Evolutionary conservation across 92 coral and sea anemone genomes (phyloP), one percentile per base, ranked within the genome.

Genomic region (Chrysogorgia sp.): DNA sequence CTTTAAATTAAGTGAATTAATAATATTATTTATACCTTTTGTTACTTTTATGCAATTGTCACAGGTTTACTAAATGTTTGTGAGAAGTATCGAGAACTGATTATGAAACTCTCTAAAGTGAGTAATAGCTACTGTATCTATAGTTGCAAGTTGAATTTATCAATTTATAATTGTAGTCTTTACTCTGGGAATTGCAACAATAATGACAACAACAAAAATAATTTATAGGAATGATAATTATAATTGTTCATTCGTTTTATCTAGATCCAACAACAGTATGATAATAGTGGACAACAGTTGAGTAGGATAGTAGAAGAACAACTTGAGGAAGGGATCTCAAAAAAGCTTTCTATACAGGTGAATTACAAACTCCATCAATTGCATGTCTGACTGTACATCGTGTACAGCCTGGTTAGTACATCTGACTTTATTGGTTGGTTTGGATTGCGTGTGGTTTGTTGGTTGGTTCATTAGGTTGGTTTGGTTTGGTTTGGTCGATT

Each of bases 321-420:
- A 77, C 92, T 94, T 87, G 98, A 94, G 80, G 85, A 71, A 56
- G 90, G 91, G 63, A 94, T 94, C 74, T 88, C 90, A 34, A 84
- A 89, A 80, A 97, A 94, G 37, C 81, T 94, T 43, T 82, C 97
- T 7, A 30, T 94, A 61, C 92, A 94, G 90, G 98, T 92, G 71
- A 50, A 34, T 59, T 34, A 21, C 17, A 9, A 9, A 14, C 33
- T 53, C 50, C 9, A 43, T 17, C 9, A 17, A 43, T n/a, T n/a
- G n/a, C n/a, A n/a, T n/a, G n/a, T n/a, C n/a, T n/a, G n/a, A n/a
- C n/a, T n/a, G n/a, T n/a, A n/a, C n/a, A n/a, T n/a, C n/a, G n/a
- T n/a, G n/a, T n/a, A n/a, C n/a, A n/a, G n/a, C n/a, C n/a, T n/a
- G n/a, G n/a, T n/a, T n/a, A n/a, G n/a, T n/a, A n/a, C n/a, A n/a